These are phyloP conservation scores for Bolinopsis microptera DNA, from an alignment of 37 sponge, comb jelly and placozoan species.

Conservation along the genomic window DNA sequence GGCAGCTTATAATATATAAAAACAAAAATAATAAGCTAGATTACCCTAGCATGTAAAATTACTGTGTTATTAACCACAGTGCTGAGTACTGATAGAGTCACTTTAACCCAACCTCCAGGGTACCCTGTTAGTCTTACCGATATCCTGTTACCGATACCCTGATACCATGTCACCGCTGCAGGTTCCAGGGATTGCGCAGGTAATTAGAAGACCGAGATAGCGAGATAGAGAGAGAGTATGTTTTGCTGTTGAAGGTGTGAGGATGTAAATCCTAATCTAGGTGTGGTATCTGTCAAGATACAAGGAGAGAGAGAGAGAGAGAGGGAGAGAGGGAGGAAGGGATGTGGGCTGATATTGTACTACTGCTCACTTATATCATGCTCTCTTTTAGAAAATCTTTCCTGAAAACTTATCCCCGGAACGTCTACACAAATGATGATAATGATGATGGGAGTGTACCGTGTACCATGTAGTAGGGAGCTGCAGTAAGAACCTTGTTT, in stretches of 20 bases:
- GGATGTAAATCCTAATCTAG: background rate
- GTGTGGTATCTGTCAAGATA: background rate
- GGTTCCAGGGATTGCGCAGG: too few species aligned
- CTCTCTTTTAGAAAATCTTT: background rate
- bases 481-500: background rate
- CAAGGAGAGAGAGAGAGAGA: conserved; percentile 4
- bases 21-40: too few species aligned
- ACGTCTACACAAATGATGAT: background rate
- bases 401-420: background rate
- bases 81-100: too few species aligned
- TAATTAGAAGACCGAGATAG: too few species aligned
- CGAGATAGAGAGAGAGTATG: background rate
- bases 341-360: background rate
- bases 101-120: too few species aligned
- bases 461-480: too few species aligned
- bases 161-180: too few species aligned
- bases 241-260: background rate
- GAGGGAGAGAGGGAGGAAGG: background rate
- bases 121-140: too few species aligned
- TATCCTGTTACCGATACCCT: too few species aligned
- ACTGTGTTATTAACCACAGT: too few species aligned
- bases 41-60: too few species aligned
- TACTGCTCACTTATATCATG: background rate
- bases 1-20: too few species aligned
- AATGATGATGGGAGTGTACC: background rate